These are phyloP conservation scores for Onychomys arenicola DNA, from an alignment of 2,797 vertebrate genomes.

Conservation along the genomic window DNA sequence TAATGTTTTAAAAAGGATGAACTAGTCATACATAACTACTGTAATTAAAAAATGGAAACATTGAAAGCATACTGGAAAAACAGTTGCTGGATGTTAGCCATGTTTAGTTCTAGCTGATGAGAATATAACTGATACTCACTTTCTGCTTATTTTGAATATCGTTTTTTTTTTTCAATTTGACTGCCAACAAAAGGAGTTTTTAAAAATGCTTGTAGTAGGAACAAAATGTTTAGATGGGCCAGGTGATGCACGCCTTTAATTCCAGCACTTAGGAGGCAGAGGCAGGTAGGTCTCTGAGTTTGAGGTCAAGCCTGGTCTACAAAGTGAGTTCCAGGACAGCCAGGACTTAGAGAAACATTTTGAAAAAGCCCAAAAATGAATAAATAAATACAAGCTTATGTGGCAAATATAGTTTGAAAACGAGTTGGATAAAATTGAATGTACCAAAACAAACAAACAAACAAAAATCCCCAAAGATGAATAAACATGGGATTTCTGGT, in stretches of 20 bases:
- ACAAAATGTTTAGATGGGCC: neutral
- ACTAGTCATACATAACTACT: neutral
- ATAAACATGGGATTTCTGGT: neutral
- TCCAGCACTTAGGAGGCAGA: neutral
- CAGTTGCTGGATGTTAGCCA: neutral
- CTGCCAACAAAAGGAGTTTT: neutral
- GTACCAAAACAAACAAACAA: neutral
- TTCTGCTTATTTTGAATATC: neutral
- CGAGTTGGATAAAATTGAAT: neutral
- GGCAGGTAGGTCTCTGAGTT: neutral
- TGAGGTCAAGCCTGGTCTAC: neutral
- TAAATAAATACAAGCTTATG: neutral
- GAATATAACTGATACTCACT: neutral
- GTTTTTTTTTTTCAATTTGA: neutral
- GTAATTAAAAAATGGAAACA: neutral
- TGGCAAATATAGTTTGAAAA: neutral
- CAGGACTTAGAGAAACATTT: neutral
- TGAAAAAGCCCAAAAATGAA: neutral
- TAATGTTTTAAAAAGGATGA: conserved; percentile 34
- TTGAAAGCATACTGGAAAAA: neutral
- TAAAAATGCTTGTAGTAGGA: neutral
- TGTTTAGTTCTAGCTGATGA: neutral
- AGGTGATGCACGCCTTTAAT: neutral
- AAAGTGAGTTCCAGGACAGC: neutral
- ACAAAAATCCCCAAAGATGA: neutral